These are phyloP conservation scores for Meles meles DNA, from an alignment of 2,113 vertebrate genomes.

Conservation along the genomic window DNA sequence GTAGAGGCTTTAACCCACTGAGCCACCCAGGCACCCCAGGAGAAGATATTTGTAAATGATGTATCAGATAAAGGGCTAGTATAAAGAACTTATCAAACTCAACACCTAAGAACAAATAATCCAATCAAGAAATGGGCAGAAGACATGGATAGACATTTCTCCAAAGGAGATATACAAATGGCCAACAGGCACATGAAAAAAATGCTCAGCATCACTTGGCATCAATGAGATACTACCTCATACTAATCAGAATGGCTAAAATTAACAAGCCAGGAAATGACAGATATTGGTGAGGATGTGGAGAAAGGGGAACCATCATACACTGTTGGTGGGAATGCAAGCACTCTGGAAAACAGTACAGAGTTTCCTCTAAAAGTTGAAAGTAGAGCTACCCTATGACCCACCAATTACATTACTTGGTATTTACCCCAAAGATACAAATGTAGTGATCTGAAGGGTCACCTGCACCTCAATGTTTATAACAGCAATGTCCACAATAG, in stretches of 20 bases:
- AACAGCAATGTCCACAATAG: no score
- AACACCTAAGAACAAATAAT: no score
- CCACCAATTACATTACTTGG: neutral
- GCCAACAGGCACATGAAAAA: neutral
- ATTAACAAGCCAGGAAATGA: neutral
- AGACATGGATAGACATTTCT: no score
- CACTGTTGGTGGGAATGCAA: neutral
- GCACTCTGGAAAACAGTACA: neutral
- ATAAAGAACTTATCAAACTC: no score
- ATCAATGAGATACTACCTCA: neutral
- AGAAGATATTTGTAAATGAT: no score
- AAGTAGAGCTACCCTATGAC: neutral
- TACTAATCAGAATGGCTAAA: neutral
- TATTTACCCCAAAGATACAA: neutral
- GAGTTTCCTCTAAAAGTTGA: neutral
- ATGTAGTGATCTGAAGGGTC: neutral
- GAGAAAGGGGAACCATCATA: neutral
- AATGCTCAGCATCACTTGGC: neutral
- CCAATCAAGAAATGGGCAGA: no score
- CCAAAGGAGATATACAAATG: no score
- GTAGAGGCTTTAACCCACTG: no score
- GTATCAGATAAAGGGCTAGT: no score
- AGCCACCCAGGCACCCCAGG: no score
- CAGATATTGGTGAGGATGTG: neutral
- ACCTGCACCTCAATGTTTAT: neutral